These are phyloP conservation scores for Hybognathus amarus DNA, from an alignment of 2,797 vertebrate species.

Conservation along the genomic window DNA sequence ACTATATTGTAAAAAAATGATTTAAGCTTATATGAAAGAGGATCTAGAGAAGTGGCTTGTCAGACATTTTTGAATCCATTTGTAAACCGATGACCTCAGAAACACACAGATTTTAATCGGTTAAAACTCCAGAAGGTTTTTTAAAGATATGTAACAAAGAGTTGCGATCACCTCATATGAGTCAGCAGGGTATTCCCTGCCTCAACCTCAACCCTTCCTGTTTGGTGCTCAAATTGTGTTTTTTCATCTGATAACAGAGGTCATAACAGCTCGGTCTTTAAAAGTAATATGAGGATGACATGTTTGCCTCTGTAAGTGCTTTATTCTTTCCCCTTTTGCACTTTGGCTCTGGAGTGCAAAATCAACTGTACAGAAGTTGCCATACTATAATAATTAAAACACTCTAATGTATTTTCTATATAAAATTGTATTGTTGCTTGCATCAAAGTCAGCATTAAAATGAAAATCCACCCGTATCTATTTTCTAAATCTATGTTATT, in stretches of 20 bases:
- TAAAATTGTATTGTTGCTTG: neutral
- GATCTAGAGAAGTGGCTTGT: neutral
- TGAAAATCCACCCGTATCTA: neutral
- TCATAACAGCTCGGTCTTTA: neutral
- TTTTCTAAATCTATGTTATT: neutral
- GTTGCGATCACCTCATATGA: conserved; percentile 59
- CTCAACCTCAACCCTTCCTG: conserved; percentile 64
- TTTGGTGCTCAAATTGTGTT: conserved; percentile 63
- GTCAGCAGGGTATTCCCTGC: conserved; percentile 70
- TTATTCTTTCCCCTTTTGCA: neutral
- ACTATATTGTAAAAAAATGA: neutral
- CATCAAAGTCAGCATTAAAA: neutral
- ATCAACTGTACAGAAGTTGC: neutral
- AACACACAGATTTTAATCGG: neutral
- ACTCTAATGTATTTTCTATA: too few relatives aligned
- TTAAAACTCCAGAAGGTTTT: conserved; percentile 56
- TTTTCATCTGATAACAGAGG: conserved; percentile 21
- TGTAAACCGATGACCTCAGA: neutral
- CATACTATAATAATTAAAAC: neutral
- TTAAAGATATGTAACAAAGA: conserved; percentile 51
- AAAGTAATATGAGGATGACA: neutral
- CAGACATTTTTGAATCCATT: neutral
- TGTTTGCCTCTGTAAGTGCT: neutral
- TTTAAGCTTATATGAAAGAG: too few relatives aligned
- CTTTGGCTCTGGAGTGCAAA: neutral